These are phyloP conservation scores for Brachionichthys hirsutus DNA, from an alignment of 2,113 vertebrate genomes.

Conservation along the genomic window DNA sequence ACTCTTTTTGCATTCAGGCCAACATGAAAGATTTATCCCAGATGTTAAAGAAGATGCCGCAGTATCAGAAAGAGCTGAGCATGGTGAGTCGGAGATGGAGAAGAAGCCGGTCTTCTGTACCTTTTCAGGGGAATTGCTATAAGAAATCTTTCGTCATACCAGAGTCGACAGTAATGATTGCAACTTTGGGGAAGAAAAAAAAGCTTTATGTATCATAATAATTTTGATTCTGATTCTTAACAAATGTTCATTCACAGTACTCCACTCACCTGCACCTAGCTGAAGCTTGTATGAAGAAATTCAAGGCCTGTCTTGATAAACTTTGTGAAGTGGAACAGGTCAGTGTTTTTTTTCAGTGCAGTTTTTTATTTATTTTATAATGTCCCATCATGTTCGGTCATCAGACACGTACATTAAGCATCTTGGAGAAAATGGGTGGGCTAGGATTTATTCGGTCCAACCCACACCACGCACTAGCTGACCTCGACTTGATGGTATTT, in stretches of 20 bases:
- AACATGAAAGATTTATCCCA: slow-evolving; percentile 91
- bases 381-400: not conserved
- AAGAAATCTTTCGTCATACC: not conserved
- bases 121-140: too few relatives aligned
- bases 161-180: not conserved
- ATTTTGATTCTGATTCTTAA: not conserved
- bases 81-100: slow-evolving; percentile 70
- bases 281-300: slow-evolving; percentile 88
- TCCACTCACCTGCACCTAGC: slow-evolving; percentile 88
- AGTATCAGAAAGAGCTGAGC: slow-evolving; percentile 93
- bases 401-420: slow-evolving; percentile 15
- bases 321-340: slow-evolving; percentile 93
- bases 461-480: slow-evolving; percentile 2
- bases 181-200: not conserved
- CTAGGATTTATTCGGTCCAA: slow-evolving; percentile 20
- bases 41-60: slow-evolving; percentile 94
- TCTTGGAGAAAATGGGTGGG: slow-evolving; percentile 23
- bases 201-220: not conserved
- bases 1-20: slow-evolving; percentile 72
- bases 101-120: not conserved
- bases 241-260: slow-evolving; percentile 81
- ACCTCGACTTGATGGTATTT: slow-evolving; percentile 4
- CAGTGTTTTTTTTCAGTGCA: slow-evolving; percentile 23
- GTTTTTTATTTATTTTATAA: not conserved
- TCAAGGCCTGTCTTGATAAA: slow-evolving; percentile 82